Percentiles rank a stretch among this genome's conserved stretches.
Evolutionary conservation across 64 coral and sea anemone species (phyloP).

Genomic region (Stichodactyla mertensii): DNA sequence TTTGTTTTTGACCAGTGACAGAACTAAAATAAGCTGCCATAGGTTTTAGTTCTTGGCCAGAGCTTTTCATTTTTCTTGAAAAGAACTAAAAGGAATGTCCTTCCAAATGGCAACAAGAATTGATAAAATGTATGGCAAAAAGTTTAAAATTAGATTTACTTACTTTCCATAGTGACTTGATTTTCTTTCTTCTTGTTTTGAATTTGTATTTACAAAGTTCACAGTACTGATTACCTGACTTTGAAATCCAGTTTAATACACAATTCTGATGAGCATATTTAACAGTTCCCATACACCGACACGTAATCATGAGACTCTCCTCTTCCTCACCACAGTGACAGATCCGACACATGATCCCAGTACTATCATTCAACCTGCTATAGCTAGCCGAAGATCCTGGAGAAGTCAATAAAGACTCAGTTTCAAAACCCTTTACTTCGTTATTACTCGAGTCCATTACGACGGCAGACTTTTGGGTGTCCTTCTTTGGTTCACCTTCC

Average conservation of each 20-base stretch:
- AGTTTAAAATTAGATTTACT: not conserved
- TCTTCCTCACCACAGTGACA: slow-evolving; percentile 86
- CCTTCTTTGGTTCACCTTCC: not conserved
- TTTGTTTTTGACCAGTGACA: too few species aligned
- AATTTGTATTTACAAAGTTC: slow-evolving; percentile 93
- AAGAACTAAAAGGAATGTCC: too few species aligned
- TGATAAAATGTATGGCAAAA: not conserved
- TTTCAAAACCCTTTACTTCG: not conserved
- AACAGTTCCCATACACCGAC: slow-evolving; percentile 79
- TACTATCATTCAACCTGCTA: slow-evolving; percentile 19
- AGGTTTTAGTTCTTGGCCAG: too few species aligned
- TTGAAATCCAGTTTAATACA: slow-evolving; percentile 86
- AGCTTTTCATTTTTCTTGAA: too few species aligned
- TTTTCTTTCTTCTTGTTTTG: slow-evolving; percentile 73
- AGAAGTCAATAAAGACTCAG: not conserved
- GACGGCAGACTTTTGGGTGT: not conserved
- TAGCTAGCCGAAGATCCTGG: not conserved
- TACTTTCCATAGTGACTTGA: slow-evolving; percentile 90
- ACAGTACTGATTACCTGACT: slow-evolving; percentile 81
- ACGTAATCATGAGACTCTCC: slow-evolving; percentile 70
- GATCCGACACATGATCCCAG: slow-evolving; percentile 58
- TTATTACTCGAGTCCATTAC: not conserved
- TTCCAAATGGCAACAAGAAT: too few species aligned
- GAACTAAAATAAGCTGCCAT: too few species aligned
- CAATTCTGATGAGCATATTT: slow-evolving; percentile 92